Evolutionary conservation across 2,113 vertebrate genomes (phyloP).

Genomic region (Connochaetes taurinus): DNA sequence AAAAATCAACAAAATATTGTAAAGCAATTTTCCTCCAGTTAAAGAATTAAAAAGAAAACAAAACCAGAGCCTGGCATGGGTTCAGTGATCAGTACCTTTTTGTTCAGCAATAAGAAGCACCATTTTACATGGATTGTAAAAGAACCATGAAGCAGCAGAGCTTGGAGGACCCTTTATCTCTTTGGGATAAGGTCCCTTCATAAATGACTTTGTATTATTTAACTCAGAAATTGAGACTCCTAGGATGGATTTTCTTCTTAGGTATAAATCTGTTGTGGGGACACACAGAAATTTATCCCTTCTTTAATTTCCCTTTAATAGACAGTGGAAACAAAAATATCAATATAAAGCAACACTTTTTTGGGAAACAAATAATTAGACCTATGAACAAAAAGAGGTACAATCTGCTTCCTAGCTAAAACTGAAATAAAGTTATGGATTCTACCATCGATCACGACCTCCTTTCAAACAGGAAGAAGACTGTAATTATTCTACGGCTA

Average conservation of each 20-base stretch:
- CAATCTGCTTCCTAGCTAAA: background rate
- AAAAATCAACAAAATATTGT: background rate
- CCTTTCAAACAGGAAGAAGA: background rate
- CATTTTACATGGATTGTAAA: background rate
- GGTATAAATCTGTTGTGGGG: background rate
- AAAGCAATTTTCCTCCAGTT: background rate
- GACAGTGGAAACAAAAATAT: background rate
- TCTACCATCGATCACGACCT: background rate
- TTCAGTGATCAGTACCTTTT: background rate
- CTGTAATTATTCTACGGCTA: background rate
- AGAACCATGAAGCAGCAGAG: background rate
- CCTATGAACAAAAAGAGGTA: background rate
- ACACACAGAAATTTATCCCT: background rate
- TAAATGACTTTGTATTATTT: background rate
- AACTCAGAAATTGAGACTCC: background rate
- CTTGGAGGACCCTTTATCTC: background rate
- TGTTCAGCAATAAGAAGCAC: background rate
- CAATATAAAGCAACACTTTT: background rate
- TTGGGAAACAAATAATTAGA: constrained; percentile 30
- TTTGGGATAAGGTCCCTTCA: background rate
- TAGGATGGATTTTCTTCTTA: background rate
- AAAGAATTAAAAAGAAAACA: background rate
- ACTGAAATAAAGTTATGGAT: background rate
- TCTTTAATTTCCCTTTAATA: background rate
- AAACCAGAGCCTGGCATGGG: rapidly evolving